Base-by-base conservation (phyloP, 2,113 vertebrate species). In the Nannobrachium achirus region DNA sequence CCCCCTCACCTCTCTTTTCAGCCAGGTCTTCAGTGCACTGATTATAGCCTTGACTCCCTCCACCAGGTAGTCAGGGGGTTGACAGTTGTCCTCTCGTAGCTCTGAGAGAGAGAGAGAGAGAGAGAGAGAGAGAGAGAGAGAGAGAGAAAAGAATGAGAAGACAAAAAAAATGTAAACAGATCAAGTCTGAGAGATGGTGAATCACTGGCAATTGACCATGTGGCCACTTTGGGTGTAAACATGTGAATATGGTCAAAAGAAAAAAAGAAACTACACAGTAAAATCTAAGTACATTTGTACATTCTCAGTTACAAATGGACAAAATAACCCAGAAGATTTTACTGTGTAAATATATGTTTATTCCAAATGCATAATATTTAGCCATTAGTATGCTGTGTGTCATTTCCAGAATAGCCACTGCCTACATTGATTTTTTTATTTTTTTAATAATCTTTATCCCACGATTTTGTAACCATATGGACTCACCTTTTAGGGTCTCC, bases 21-120 rank as follows among this genome's bases (percentile, higher is more conserved):
- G 93, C 98, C 98, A 99, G 67, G 93, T 92, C 80, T 94, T 97
- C 89, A 99, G 94, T 90, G 98, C 95, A 75, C 90, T 79, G 71
- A 95, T 97, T 91, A 99, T 94, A 86, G 96, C 95, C 90, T 98
- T 99, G 66, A 99, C 95, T 84, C 98, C 97, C 70, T 97, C 95
- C 25, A 96, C 93, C 38, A 99, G 91, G 89, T 96, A 96, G 66
- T 92, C 89, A 46, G 94, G 93, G 59, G 98, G 95, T 57, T 95
- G 95, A 87, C 95, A 97, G 87, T 88, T 94, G 78, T 99, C 97
- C 89, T 99, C 97, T 83, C 94, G 93, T 50, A 97, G 91, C 79
- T 99, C 98, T 99, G 89, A 69, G 9, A 18, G 64, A 19, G 38
- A 18, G 19, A 53, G 15, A 9, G 7, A 8, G 20, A 25, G 20